Conservation (phyloP, 2,888 invertebrate species). For the Aradus depressus region DNA sequence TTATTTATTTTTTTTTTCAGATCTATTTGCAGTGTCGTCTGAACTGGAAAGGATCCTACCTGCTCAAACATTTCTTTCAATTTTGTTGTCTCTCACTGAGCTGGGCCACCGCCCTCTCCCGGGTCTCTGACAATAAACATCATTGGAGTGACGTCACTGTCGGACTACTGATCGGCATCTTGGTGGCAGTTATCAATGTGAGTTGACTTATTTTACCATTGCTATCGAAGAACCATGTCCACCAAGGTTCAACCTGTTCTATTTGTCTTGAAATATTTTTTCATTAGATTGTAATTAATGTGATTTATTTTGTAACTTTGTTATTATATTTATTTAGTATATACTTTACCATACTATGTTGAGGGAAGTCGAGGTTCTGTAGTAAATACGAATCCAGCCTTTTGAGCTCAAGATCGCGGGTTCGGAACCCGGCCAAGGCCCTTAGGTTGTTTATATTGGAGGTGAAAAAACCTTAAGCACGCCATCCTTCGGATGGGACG, state of each 20-base stretch:
- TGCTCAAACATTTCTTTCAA: conserved; percentile 78
- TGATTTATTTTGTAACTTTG: neutral
- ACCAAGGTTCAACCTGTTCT: no score
- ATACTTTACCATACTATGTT: no score
- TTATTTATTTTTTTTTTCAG: conserved; percentile 40
- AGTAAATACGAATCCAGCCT: no score
- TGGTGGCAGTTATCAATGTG: conserved; percentile 58
- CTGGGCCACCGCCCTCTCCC: conserved; percentile 76
- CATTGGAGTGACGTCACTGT: conserved; percentile 94
- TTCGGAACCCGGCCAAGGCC: no score
- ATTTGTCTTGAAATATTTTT: neutral
- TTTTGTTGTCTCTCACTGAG: conserved; percentile 65
- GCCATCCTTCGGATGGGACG: no score
- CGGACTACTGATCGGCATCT: conserved; percentile 60
- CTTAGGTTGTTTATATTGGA: no score
- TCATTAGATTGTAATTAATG: neutral
- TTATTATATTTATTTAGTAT: neutral
- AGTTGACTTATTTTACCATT: conserved; percentile 31
- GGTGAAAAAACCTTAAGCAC: no score
- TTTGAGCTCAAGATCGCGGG: no score
- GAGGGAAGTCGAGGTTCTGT: no score
- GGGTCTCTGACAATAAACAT: conserved; percentile 93
- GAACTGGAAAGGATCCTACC: conserved; percentile 66
- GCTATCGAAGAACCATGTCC: no score
- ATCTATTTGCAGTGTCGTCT: conserved; percentile 79